Evolutionary conservation across 1,140 invertebrate species (phyloP), one percentile per base, ranked within the genome.

Genomic region (Oedothorax gibbosus): DNA sequence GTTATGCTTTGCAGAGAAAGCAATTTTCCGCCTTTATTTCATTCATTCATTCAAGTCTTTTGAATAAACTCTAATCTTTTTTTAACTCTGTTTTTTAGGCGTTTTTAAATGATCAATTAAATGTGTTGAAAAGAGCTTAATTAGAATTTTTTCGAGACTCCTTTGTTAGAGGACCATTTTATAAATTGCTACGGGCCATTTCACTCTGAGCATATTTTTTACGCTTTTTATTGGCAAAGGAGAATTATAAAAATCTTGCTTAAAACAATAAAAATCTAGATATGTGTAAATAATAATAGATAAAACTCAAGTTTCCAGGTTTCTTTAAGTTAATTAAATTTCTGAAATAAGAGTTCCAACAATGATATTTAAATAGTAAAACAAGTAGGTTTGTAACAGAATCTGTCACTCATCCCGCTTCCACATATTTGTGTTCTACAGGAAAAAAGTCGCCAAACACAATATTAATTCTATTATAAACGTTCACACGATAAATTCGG

Each of bases 171-270:
- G 80, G 65, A 72, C 72, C 71, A 84, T 84, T 84, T 75, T 84
- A 84, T 84, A 84, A 73, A 84, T 84, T 84, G 72, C 81, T 35
- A 10, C 60, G 81, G 81, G 81, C 54, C 66, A 75, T 84, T 84
- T 60, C 57, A 50, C 66, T 82, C 69, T 9, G 9, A 15, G 53
- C n/a, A 71, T 68, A 15, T 82, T 64, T 73, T 73, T 72, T 35
- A 49, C 15, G 35, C 62, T 82, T 72, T 71, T 71, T 54, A 11
- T 71, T 51, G 11, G 15, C 12, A 18, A 21, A 15, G 66, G 50
- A 50, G 60, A 81, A 84, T 84, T 84, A 84, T 84, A 84, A 84
- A 73, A 84, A 84, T 84, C 78, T 84, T 64, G 73, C 56, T 75
- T 20, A 62, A 84, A 84, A 84, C 81, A 84, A 84, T 84, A 84